Percentiles rank a stretch among this genome's conserved stretches.
These are phyloP conservation scores for Triplophysa dalaica DNA, from an alignment of 2,113 vertebrate species.

Conservation along the genomic window DNA sequence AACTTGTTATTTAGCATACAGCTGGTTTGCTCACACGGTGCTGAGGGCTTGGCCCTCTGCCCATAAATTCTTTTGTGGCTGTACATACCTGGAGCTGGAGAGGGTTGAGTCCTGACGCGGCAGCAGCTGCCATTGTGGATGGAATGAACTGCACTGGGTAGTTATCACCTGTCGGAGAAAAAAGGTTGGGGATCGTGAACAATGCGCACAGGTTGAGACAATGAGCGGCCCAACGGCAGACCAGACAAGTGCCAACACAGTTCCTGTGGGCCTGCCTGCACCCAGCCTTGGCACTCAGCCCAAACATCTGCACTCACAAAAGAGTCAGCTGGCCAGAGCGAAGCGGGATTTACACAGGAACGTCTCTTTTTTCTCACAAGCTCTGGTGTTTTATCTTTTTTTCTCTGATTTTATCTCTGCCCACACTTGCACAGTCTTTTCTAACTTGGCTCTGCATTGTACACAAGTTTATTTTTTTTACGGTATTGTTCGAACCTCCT, in stretches of 20 bases:
- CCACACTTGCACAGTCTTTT: constrained; percentile 20
- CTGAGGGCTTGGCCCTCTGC: constrained; percentile 82
- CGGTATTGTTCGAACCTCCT: constrained; percentile 15
- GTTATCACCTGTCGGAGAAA: constrained; percentile 96
- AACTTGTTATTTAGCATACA: constrained; percentile 93
- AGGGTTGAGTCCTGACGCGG: constrained; percentile 99
- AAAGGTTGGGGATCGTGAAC: constrained; percentile 72
- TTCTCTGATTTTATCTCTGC: constrained; percentile 43
- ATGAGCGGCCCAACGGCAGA: constrained; percentile 82
- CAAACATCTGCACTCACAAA: constrained; percentile 98
- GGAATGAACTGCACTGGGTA: constrained; percentile 99
- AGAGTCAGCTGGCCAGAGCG: constrained; percentile 81
- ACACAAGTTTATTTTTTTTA: constrained; percentile 2
- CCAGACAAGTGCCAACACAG: constrained; percentile 90
- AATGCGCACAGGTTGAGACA: constrained; percentile 99
- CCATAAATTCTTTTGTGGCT: constrained; percentile 83
- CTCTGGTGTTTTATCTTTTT: constrained; percentile 64
- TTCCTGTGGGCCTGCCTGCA: constrained; percentile 70
- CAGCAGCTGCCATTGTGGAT: constrained; percentile 99
- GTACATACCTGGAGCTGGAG: constrained; percentile 99
- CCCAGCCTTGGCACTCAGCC: constrained; percentile 79
- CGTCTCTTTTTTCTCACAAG: constrained; percentile 61
- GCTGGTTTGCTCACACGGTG: constrained; percentile 87
- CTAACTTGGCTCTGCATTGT: neutral
- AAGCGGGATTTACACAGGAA: constrained; percentile 78